phyloP scores from a whole-genome alignment of 2,888 invertebrate species.

The Ephialtes manifestator region DNA sequence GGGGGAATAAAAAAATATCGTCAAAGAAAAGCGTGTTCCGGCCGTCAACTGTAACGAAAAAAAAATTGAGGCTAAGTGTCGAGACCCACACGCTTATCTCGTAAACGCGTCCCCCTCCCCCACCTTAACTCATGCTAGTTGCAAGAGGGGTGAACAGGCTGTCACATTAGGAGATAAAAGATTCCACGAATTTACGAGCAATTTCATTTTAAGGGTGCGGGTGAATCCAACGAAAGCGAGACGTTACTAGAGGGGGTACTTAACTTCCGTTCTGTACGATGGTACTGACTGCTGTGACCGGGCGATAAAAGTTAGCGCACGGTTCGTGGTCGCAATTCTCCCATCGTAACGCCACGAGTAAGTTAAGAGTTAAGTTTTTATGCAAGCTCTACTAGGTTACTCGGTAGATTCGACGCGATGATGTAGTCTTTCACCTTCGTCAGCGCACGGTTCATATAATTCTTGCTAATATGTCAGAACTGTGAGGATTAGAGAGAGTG shows the following conservation, averaged over 20 bases:
- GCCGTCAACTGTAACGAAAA: background rate
- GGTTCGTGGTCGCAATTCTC: constrained; percentile 33
- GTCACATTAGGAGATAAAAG: constrained; percentile 58
- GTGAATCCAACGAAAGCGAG: constrained; percentile 11
- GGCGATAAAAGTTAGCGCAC: constrained; percentile 47
- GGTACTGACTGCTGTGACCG: constrained; percentile 9
- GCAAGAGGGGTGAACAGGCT: constrained; percentile 25
- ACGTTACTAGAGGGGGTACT: constrained; percentile 29
- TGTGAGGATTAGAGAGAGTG: constrained; percentile 11
- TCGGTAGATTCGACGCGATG: constrained; percentile 2
- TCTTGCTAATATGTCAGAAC: constrained; percentile 26
- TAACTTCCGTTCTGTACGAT: constrained; percentile 36
- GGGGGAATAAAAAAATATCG: constrained; percentile 4
- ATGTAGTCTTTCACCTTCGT: constrained; percentile 14
- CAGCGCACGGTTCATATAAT: constrained; percentile 16
- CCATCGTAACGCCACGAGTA: constrained; percentile 8
- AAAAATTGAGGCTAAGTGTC: constrained; percentile 1
- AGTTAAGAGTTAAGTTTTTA: constrained; percentile 38
- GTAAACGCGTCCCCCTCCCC: constrained; percentile 1
- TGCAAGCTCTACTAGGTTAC: background rate
- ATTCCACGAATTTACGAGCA: constrained; percentile 55
- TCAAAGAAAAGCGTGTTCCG: constrained; percentile 3
- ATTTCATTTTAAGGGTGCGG: constrained; percentile 51
- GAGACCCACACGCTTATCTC: constrained; percentile 36
- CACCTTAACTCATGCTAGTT: background rate